Conservation (phyloP, 2,888 invertebrate species). For the Andrena praecox region DNA sequence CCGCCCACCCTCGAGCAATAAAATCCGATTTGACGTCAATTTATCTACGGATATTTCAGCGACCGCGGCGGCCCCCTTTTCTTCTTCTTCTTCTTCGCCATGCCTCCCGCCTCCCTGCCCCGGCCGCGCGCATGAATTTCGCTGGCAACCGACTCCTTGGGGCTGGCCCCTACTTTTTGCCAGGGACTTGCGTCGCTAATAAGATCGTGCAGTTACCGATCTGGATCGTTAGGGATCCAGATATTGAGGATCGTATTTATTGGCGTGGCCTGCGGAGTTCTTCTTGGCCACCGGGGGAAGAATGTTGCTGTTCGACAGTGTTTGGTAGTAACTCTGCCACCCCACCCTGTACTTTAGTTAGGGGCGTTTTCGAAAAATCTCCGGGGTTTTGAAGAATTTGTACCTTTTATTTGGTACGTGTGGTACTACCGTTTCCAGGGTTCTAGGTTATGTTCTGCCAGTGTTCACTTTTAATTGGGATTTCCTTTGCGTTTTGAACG, state of each 20-base stretch:
- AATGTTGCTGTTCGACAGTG: not conserved
- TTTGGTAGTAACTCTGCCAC: not conserved
- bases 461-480: too few species aligned
- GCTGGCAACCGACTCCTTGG: slow-evolving; percentile 61
- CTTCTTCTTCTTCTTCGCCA: slow-evolving; percentile 52
- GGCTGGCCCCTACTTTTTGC: slow-evolving; percentile 49
- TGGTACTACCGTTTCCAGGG: too few species aligned
- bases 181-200: slow-evolving; percentile 62
- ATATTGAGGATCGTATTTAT: slow-evolving; percentile 65
- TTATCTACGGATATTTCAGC: slow-evolving; percentile 81
- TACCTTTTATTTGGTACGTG: too few species aligned
- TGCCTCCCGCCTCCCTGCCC: slow-evolving; percentile 31
- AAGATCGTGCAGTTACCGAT: slow-evolving; percentile 65
- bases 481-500: too few species aligned
- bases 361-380: not conserved
- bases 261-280: slow-evolving; percentile 44
- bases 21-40: slow-evolving; percentile 84
- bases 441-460: too few species aligned
- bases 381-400: too few species aligned
- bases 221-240: slow-evolving; percentile 61
- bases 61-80: slow-evolving; percentile 64
- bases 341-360: not conserved
- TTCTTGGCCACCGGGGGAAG: slow-evolving; percentile 23
- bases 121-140: slow-evolving; percentile 70
- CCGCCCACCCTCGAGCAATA: slow-evolving; percentile 71